Base-by-base conservation (phyloP, 2,797 vertebrate species). In the Hylomyscus alleni region DNA sequence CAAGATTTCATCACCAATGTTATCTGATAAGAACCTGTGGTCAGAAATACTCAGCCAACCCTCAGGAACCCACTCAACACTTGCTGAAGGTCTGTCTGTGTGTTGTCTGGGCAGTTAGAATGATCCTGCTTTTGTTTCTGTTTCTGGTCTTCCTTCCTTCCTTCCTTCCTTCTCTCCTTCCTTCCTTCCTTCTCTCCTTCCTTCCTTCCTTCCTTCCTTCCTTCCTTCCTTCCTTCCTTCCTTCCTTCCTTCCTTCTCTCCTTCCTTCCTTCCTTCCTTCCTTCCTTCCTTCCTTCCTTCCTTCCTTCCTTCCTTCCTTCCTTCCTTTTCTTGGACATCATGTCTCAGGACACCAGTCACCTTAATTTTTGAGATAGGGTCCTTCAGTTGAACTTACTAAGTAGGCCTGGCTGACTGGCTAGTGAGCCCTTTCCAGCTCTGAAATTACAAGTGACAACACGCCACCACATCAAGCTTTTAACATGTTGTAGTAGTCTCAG, bases 31-130 rank as follows among this genome's bases (percentile, higher is more conserved):
- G 92, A 78, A 87, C 56, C 0, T 1, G 26, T 13, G 7, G 37
- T 17, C 29, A 40, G 69, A 60, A 76, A 73, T 3, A 37, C 65
- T 62, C 82, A 29, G 50, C 20, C 26, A 29, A 7, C 40, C 37
- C 29, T 19, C 19, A 67, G 83, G 44, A 34, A 14, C 31, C 15
- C 62, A 19, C 34, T 34, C 69, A 2, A 11, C 26, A 12, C n/a
- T 22, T 50, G 56, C 6, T 34, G 31, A 78, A 37, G 1, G n/a
- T n/a, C n/a, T n/a, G 29, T 75, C 29, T 52, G 7, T n/a, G 34
- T 47, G 19, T 9, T 2, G 2, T 65, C 88, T 56, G 0, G 0
- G 31, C 3, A 1, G 13, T 26, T 34, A 76, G 47, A 69, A 34
- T 6, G 7, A 14, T 9, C 37, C 58, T 65, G 17, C 20, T 65